These are phyloP conservation scores for Nysson spinosus DNA, from an alignment of 2,888 invertebrate species.

Conservation along the genomic window DNA sequence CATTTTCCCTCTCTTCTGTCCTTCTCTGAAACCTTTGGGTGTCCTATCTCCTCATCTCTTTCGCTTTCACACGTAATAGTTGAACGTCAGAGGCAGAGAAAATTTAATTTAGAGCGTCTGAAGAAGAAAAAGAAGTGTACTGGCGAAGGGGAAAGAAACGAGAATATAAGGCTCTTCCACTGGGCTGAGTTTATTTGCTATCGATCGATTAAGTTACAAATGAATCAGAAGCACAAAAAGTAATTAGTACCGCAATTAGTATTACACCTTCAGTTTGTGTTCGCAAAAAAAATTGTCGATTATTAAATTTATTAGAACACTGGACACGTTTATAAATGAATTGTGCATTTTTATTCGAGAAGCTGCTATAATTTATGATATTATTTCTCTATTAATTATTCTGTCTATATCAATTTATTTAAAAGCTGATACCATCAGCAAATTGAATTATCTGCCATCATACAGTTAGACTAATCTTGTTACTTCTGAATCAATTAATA, in stretches of 20 bases:
- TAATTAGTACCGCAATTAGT: constrained; percentile 11
- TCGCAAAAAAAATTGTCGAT: too few relatives aligned
- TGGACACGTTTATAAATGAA: too few relatives aligned
- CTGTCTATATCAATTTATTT: too few relatives aligned
- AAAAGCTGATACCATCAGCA: too few relatives aligned
- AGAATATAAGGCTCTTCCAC: constrained; percentile 37
- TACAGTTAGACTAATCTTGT: too few relatives aligned
- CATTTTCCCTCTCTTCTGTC: not conserved
- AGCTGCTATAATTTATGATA: too few relatives aligned
- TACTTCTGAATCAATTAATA: too few relatives aligned
- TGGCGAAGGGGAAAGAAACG: constrained; percentile 14
- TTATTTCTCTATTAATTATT: too few relatives aligned
- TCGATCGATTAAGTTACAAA: constrained; percentile 29
- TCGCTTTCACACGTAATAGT: constrained; percentile 14
- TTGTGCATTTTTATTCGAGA: too few relatives aligned
- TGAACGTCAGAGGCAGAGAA: constrained; percentile 26
- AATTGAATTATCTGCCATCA: too few relatives aligned
- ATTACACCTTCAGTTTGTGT: too few relatives aligned
- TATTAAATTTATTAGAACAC: not conserved
- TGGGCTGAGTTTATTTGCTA: constrained; percentile 31
- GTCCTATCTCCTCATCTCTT: constrained; percentile 1
- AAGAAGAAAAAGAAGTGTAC: constrained; percentile 12
- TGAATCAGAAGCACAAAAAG: constrained; percentile 12
- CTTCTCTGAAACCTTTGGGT: not conserved
- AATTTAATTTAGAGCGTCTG: constrained; percentile 42